phyloP scores from a whole-genome alignment of 1,140 invertebrate species.

The Saxidomus purpurata region DNA sequence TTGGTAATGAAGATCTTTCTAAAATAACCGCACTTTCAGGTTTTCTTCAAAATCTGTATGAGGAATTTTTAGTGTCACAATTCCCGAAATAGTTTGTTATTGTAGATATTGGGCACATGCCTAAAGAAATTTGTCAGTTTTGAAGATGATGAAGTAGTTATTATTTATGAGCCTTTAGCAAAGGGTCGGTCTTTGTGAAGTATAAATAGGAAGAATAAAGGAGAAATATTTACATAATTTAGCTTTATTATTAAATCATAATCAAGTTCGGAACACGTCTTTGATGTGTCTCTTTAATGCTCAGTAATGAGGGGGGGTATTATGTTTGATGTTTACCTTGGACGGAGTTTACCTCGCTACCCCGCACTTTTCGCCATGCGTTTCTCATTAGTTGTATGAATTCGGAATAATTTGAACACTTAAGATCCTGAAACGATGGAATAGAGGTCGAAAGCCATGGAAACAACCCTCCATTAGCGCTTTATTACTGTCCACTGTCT shows the following conservation, averaged over 20 bases:
- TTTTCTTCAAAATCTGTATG: too few relatives aligned
- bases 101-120: too few relatives aligned
- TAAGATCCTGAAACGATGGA: slow-evolving; percentile 2
- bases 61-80: too few relatives aligned
- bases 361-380: background rate
- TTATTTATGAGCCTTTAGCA: background rate
- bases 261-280: background rate
- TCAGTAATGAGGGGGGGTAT: background rate
- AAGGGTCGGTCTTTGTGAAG: background rate
- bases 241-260: slow-evolving; percentile 34
- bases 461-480: background rate
- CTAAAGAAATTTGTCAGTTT: slow-evolving; percentile 11
- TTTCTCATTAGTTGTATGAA: slow-evolving; percentile 1
- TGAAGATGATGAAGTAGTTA: slow-evolving; percentile 1
- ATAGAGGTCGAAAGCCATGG: background rate
- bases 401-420: background rate
- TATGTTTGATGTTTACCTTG: slow-evolving; percentile 18
- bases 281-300: slow-evolving; percentile 44
- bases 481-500: slow-evolving; percentile 3
- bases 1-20: too few relatives aligned
- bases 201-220: background rate
- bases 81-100: too few relatives aligned
- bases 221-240: slow-evolving; percentile 38
- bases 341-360: background rate
- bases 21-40: too few relatives aligned